Percentiles rank a stretch among this genome's conserved stretches.
Evolutionary conservation across 2,113 vertebrate species (phyloP).

Genomic region (Ctenodactylus gundi): DNA sequence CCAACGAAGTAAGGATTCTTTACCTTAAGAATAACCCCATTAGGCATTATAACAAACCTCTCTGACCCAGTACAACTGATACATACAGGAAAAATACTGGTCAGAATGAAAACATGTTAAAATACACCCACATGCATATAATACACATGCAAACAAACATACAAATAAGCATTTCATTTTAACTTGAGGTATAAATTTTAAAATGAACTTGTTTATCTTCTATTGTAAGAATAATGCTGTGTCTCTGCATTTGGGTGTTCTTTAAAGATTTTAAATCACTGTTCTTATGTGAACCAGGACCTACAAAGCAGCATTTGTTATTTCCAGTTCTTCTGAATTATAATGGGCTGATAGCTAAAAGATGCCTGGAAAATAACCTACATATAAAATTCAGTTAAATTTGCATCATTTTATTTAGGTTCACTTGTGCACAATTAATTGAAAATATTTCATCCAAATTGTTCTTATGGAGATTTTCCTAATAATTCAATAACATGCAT

Average conservation of each 20-base stretch:
- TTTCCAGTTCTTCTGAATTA: not conserved
- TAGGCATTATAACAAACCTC: constrained; percentile 46
- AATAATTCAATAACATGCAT: constrained; percentile 10
- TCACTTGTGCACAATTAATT: constrained; percentile 10
- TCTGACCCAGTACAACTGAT: not conserved
- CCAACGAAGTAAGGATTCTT: not conserved
- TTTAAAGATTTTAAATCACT: not conserved
- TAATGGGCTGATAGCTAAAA: constrained; percentile 18
- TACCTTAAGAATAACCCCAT: constrained; percentile 48
- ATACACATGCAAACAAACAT: accelerated
- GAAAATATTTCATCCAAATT: constrained; percentile 25
- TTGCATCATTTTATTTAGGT: not conserved
- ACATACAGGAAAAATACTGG: constrained; percentile 28
- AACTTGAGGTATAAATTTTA: constrained; percentile 36
- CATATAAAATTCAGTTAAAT: constrained; percentile 19
- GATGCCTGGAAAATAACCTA: not conserved
- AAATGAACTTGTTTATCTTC: not conserved
- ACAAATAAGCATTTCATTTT: not conserved
- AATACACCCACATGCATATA: not conserved
- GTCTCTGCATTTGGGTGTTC: not conserved
- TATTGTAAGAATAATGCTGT: not conserved
- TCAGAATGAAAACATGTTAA: constrained; percentile 2
- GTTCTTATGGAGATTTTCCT: constrained; percentile 16
- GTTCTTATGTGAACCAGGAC: not conserved
- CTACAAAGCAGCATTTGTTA: not conserved